Evolutionary conservation across 2,797 vertebrate species (phyloP).

Genomic region (Simalia tracyae): DNA sequence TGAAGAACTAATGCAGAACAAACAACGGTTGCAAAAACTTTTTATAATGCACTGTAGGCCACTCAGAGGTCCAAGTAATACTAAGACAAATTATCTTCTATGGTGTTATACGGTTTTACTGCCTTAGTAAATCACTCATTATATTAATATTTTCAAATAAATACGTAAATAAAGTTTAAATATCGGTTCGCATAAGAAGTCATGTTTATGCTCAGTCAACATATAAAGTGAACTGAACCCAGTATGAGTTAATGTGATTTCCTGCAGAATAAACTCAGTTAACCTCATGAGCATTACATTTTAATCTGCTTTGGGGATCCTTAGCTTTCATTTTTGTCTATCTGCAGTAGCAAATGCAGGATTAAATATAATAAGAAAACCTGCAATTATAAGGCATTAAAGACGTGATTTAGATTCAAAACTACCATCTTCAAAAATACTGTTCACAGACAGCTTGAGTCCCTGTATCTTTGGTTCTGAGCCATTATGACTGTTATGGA

Average conservation of each 20-base stretch:
- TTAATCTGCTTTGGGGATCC: accelerated
- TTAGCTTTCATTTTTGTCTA: neutral
- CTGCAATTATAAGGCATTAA: neutral
- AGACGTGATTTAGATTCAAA: constrained; percentile 5
- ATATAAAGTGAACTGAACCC: constrained; percentile 18
- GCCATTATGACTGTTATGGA: neutral
- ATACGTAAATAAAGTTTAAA: constrained; percentile 45
- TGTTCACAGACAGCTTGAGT: neutral
- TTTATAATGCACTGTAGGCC: constrained; percentile 36
- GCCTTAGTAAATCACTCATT: constrained; percentile 39
- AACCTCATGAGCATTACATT: constrained; percentile 49
- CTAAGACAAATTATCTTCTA: constrained; percentile 30
- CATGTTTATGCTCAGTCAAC: constrained; percentile 38
- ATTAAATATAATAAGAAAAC: neutral
- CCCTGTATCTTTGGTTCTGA: neutral
- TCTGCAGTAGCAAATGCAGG: neutral
- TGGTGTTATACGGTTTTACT: constrained; percentile 41
- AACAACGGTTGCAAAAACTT: constrained; percentile 35
- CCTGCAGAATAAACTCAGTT: constrained; percentile 40
- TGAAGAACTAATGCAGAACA: neutral
- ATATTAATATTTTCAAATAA: constrained; percentile 34
- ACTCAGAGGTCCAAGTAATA: constrained; percentile 49
- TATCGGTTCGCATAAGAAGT: constrained; percentile 49
- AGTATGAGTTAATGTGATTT: neutral
- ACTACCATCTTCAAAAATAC: neutral